Evolutionary conservation across 2,797 vertebrate species (phyloP), one percentile per base, ranked within the genome.

Genomic region (Diplodus puntazzo): DNA sequence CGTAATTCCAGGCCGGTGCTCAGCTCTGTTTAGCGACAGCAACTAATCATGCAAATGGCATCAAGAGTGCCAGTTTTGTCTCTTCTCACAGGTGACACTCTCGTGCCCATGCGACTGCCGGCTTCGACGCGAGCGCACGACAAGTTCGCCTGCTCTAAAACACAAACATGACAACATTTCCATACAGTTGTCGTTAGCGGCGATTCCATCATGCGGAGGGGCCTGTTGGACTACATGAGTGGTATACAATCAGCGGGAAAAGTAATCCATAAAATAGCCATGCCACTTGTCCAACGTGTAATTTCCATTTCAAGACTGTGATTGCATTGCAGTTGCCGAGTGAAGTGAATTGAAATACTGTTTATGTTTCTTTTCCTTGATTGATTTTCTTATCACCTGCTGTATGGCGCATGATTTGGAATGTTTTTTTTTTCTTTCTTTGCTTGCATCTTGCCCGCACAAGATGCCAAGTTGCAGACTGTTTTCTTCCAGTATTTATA

Each of bases 251-350:
- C 94, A 93, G 87, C 58, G 68, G 86, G 75, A 89, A 91, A 91
- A 91, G 84, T 86, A 88, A 92, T 91, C 90, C 82, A 89, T 90
- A 92, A 93, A 92, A 92, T 82, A 85, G 79, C 83, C 78, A 57
- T 83, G 84, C 76, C 34, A 88, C 85, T 88, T 87, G 80, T 89
- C 82, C 77, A 81, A 92, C 80, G 72, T 92, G 75, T 91, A 88
- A 95, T 95, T 94, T 95, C 84, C 88, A 94, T 92, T 92, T 91
- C 79, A 89, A 87, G 85, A 89, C 11, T 89, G 92, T 94, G 90
- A 95, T 91, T 95, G 86, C 89, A 73, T 80, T 27, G 79, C 81
- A 75, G 83, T 90, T 86, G 79, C 79, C 78, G 89, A 90, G 76
- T 85, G 88, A 91, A 88, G 85, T 91, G 84, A 90, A 89, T 90